Base-by-base conservation (phyloP, 2,797 vertebrate species). In the Pangasius mekongensis region DNA sequence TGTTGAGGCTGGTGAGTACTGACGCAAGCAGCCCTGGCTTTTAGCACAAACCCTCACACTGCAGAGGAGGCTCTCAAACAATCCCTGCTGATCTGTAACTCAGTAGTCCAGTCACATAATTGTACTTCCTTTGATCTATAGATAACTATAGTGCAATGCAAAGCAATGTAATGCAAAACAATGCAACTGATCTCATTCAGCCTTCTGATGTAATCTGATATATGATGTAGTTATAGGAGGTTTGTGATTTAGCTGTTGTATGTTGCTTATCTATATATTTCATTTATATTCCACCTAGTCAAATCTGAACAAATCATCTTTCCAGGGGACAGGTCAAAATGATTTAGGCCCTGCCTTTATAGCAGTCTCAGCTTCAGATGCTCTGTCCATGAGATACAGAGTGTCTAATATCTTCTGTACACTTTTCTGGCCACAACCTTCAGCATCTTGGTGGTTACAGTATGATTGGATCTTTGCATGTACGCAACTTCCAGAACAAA, bases 11-110 rank as follows among this genome's bases (percentile, higher is more conserved):
- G 87, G 82, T 90, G 77, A 87, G 87, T 87, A 91, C 83, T 91
- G 91, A 89, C 90, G 89, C 88, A 87, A 6, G 87, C 67, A 90
- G 89, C 86, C 81, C 87, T 66, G 89, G 87, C 60, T 88, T 89
- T 87, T 66, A 82, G 69, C 88, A 88, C 64, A 86, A 84, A 87
- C 85, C 56, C 33, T 60, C 64, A 73, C 66, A 58, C 54, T 80
- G 77, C 73, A 88, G 18, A 54, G 56, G 24, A 49, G 24, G 43
- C 78, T 66, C 56, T 52, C 64, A 66, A 83, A 86, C 84, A 89
- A 82, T 83, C 58, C 47, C 47, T 14, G 8, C 74, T 20, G 49
- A 77, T 64, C 47, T 76, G 11, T 67, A 86, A 49, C 39, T 86
- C 77, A 39, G 14, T 49, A 85, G 62, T 30, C 83, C 52, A 64